Base-by-base conservation (phyloP, 2,797 vertebrate genomes). In the Valencia hispanica region DNA sequence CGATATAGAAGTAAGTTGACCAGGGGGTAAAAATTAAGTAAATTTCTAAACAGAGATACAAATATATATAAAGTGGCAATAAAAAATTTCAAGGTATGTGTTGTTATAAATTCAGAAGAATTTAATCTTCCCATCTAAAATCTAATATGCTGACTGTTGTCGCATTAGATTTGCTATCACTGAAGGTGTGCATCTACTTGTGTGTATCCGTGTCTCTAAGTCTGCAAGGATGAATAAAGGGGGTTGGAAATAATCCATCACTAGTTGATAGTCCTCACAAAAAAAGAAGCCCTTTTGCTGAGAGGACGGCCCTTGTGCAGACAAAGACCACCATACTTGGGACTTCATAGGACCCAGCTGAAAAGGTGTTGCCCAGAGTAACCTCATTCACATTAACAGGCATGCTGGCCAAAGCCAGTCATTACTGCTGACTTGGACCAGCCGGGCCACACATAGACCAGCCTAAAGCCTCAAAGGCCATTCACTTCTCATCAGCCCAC, bases 301-400 rank as follows among this genome's bases (percentile, higher is more conserved):
- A 94, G 94, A 95, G 94, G 93, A 95, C 93, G 93, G 94, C 94
- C 94, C 95, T 96, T 94, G 91, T 92, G 93, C 68, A 92, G 93
- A 95, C 95, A 96, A 96, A 95, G 94, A 94, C 93, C 90, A 94
- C 92, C 92, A 94, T 94, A 95, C 93, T 94, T 91, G 92, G 91
- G 93, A 94, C 94, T 95, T 95, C 94, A 95, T 94, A 94, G 92
- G 92, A 94, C 91, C 90, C 91, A 87, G 87, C 92, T 95, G 94
- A 95, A 95, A 95, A 95, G 94, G 92, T 95, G 95, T 95, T 95
- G 95, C 95, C 94, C 91, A 92, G 94, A 94, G 95, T 95, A 94
- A 96, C 95, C 94, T 92, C 85, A 94, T 93, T 94, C 93, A 95
- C 92, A 92, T 93, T 91, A 94, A 94, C 93, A 93, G 93, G 92